Evolutionary conservation across 2,113 vertebrate species (phyloP), one percentile per base, ranked within the genome.

Genomic region (Jacana jacana): DNA sequence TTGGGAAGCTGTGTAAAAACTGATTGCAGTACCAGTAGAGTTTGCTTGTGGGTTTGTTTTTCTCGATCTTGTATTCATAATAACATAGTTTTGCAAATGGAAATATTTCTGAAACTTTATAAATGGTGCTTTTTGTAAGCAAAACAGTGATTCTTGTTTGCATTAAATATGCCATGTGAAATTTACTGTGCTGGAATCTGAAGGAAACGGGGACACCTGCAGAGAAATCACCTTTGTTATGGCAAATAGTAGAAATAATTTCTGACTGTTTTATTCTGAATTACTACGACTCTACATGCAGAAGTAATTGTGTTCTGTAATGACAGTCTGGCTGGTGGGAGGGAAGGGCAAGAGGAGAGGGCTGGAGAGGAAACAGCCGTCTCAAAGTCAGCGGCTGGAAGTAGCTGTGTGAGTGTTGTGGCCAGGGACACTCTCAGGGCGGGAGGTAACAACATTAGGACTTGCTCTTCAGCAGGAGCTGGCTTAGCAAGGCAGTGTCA

Each of bases 301-400:
- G 93, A 96, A 91, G 94, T 73, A 91, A 91, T 89, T 75, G 91
- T 83, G 71, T 68, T 90, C 82, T 73, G 76, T 91, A 88, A 90
- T 94, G 60, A 63, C 72, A 1, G 4, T 18, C 89, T 42, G 88
- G 68, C 64, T 65, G 55, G 42, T 58, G 71, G 76, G 58, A 91
- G 66, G 70, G 46, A 75, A 60, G 28, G 31, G 61, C 10, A 13
- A 2, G 17, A 78, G n/a, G 52, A 61, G 58, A 64, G 44, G 60
- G 35, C 61, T 77, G 91, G 57, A 12, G 60, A 24, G 33, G 66
- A 52, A 88, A 17, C 11, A 10, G 10, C 70, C 54, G 52, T 6
- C 81, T 76, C 46, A 0, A 14, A 49, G 54, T 7, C 6, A 4
- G 58, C 66, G 17, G 30, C 52, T 33, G 0, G 0, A 54, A 30